Base-by-base conservation (phyloP, 2,888 invertebrate genomes). In the Phortica okadai region DNA sequence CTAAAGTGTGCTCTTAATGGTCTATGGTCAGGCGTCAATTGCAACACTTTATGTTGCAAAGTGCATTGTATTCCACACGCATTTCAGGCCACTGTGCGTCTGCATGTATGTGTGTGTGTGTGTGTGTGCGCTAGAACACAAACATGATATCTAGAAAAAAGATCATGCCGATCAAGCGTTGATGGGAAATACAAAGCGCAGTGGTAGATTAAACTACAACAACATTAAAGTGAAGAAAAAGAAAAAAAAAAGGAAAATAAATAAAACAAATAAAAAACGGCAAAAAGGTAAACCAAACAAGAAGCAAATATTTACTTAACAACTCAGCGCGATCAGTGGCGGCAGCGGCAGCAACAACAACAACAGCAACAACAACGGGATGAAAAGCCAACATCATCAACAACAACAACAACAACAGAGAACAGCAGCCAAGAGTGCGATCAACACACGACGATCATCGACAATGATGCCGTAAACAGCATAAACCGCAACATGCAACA, bases 281-380 rank as follows among this genome's bases (percentile, higher is more conserved):
- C 3, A 50, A 59, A 33, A 33, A 33, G 33, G 33, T 33, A 7
- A 72, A 76, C 72, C 54, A 74, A 74, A 62, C 59, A 74, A 74
- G 67, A 82, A 78, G 74, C 85, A 86, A 88, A 87, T 88, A 88
- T 88, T 88, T 87, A 85, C 80, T 86, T 88, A 83, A 87, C 88
- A 86, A 84, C 82, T 86, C 77, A 82, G 81, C 83, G 79, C 82
- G 50, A 80, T 77, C 74, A 77, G 67, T 77, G 70, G 81, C 80
- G 79, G 70, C 77, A 76, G 56, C 70, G 67, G 33, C 64, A 59
- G 42, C 58, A 44, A 44, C 76, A 75, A 14, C 59, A 66, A 67
- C 74, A 44, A 44, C 76, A 75, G 11, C 59, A 66, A 67, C 74
- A 14, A 21, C 21, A 62, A 45, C 74, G 45, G 45, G 45, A 69